Conservation (phyloP, 2,797 vertebrate genomes). For the Gambelia wislizenii region DNA sequence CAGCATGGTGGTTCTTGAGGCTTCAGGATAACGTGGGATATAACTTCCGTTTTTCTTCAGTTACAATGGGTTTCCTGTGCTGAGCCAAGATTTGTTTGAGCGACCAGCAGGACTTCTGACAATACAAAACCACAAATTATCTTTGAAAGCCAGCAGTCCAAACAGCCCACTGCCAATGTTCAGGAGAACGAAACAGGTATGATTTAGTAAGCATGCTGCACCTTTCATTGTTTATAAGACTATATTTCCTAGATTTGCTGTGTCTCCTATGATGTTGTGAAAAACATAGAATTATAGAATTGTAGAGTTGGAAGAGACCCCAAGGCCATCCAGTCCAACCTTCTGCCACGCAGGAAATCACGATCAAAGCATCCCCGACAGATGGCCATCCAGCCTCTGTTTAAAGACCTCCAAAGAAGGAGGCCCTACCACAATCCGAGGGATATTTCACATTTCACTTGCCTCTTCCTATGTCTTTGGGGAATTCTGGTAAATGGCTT, state of each 20-base stretch:
- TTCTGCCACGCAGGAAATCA: no score
- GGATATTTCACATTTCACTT: no score
- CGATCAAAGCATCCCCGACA: no score
- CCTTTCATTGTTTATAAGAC: background rate
- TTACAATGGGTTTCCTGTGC: constrained; percentile 94
- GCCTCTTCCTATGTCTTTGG: background rate
- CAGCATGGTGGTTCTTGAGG: no score
- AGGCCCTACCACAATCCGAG: no score
- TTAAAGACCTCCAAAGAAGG: no score
- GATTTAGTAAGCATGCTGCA: constrained; percentile 20
- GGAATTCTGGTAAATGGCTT: background rate
- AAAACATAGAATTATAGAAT: no score
- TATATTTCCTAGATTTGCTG: background rate
- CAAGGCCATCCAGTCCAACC: no score
- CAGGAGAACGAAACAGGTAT: constrained; percentile 97
- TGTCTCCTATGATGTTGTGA: background rate
- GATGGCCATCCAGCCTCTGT: no score
- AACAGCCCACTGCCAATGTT: constrained; percentile 95
- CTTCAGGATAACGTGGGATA: background rate
- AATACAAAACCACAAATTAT: constrained; percentile 80
- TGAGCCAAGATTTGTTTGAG: constrained; percentile 91
- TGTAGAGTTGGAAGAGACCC: no score
- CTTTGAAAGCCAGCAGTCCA: constrained; percentile 89
- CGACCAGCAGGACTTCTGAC: constrained; percentile 84
- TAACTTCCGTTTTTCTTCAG: constrained; percentile 77